A percentile compares a stretch with the other conserved stretches of the same genome.
These are phyloP conservation scores for Torymus aiolomorphi DNA, from an alignment of 2,888 invertebrate species.

Conservation along the genomic window DNA sequence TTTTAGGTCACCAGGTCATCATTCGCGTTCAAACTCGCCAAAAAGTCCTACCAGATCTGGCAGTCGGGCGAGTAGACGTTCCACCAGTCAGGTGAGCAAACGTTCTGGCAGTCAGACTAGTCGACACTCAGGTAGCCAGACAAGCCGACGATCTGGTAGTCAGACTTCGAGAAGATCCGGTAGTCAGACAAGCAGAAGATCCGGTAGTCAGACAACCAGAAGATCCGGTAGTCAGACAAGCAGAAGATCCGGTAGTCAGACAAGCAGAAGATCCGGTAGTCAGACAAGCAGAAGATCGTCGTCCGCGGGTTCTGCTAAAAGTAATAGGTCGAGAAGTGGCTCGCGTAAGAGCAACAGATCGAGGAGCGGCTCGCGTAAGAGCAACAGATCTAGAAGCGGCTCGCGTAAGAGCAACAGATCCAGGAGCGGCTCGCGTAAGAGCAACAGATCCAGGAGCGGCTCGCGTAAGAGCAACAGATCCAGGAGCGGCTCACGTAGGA, in stretches of 20 bases:
- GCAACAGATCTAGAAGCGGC: too few relatives aligned
- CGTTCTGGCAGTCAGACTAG: slow-evolving; percentile 57
- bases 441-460: too few relatives aligned
- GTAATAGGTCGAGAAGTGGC: slow-evolving; percentile 61
- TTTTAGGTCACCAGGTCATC: slow-evolving; percentile 9
- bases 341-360: too few relatives aligned
- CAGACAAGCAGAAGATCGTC: slow-evolving; percentile 66
- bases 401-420: too few relatives aligned
- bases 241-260: slow-evolving; percentile 68
- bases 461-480: slow-evolving; percentile 61
- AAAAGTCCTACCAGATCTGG: slow-evolving; percentile 60
- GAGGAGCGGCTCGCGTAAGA: too few relatives aligned
- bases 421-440: too few relatives aligned
- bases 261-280: slow-evolving; percentile 70
- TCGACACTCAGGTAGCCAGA: slow-evolving; percentile 63
- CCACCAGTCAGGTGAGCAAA: slow-evolving; percentile 55
- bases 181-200: slow-evolving; percentile 70
- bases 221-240: slow-evolving; percentile 65
- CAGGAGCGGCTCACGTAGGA: slow-evolving; percentile 67
- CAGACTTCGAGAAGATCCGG: slow-evolving; percentile 66
- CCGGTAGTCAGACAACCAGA: slow-evolving; percentile 63
- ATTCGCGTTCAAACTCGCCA: slow-evolving; percentile 68
- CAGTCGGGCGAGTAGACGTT: slow-evolving; percentile 57
- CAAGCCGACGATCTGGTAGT: slow-evolving; percentile 68
- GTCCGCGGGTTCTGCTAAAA: slow-evolving; percentile 63